A percentile compares a stretch with the other conserved stretches of the same genome.
phyloP scores from a whole-genome alignment of 2,113 vertebrate species.

The Buteo buteo region DNA sequence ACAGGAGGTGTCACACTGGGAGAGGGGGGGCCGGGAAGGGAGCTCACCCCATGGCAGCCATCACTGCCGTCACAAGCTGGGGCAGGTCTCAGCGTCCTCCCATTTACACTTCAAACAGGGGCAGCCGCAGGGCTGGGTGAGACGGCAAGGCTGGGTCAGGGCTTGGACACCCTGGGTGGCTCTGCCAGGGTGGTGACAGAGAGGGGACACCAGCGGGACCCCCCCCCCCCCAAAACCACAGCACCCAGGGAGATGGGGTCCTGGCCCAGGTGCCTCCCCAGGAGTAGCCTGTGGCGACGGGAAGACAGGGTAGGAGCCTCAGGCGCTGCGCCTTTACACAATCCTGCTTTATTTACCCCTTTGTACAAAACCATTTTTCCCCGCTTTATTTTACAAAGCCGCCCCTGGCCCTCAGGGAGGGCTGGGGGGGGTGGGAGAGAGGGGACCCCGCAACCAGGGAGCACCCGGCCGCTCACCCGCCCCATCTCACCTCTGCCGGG shows the following conservation, averaged over 20 bases:
- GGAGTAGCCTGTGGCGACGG: accelerated
- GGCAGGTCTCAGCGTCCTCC: background rate
- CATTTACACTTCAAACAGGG: background rate
- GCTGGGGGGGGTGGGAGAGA: no score
- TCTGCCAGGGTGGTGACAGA: background rate
- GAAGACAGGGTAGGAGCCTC: accelerated
- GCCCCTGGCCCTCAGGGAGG: background rate
- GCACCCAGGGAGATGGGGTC: background rate
- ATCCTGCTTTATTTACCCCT: conserved; percentile 71
- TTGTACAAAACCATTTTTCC: conserved; percentile 71
- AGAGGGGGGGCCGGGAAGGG: background rate
- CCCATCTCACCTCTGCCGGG: accelerated
- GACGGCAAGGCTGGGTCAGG: accelerated
- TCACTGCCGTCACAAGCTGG: background rate
- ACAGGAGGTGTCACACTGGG: background rate
- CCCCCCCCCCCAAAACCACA: background rate
- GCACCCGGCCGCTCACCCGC: background rate
- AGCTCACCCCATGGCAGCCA: background rate
- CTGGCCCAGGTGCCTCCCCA: accelerated
- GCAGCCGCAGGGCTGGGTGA: background rate
- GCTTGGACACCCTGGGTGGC: background rate
- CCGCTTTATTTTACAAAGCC: conserved; percentile 70
- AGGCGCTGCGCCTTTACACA: conserved; percentile 56
- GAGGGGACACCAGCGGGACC: background rate
- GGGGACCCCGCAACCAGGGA: background rate